Evolutionary conservation across 2,113 vertebrate species (phyloP).

Genomic region (Muntiacus muntjak): DNA sequence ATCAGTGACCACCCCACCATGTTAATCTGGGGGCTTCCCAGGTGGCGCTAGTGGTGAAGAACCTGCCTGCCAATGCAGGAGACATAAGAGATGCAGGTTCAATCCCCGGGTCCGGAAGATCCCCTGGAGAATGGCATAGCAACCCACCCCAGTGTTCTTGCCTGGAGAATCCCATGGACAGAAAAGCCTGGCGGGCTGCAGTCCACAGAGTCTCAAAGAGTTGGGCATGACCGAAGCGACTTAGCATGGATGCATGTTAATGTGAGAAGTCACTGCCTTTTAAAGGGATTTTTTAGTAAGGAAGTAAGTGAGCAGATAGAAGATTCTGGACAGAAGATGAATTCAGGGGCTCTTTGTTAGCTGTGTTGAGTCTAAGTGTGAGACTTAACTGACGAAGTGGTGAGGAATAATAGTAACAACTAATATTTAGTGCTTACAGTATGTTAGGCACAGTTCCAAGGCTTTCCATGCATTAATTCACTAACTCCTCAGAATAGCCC

Average conservation of each 20-base stretch:
- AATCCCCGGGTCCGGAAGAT: not conserved
- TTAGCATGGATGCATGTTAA: not conserved
- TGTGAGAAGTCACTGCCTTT: not conserved
- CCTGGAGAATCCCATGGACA: not conserved
- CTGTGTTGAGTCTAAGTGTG: not conserved
- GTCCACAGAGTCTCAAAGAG: not conserved
- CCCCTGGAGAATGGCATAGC: not conserved
- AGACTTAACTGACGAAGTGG: not conserved
- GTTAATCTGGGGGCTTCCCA: not conserved
- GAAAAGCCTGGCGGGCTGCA: not conserved
- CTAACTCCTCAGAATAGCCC: not conserved
- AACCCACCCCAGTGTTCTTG: not conserved
- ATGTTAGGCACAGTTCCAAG: not conserved
- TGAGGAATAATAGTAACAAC: not conserved
- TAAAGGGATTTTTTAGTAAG: not conserved
- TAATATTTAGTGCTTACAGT: not conserved
- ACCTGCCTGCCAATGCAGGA: not conserved
- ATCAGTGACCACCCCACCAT: not conserved
- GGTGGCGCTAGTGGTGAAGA: not conserved
- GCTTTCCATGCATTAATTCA: not conserved
- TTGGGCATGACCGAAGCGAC: accelerated
- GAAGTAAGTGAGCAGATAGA: not conserved
- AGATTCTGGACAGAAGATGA: not conserved
- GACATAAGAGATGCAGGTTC: not conserved
- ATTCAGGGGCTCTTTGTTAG: not conserved